Percentiles rank a stretch among this genome's conserved stretches.
phyloP scores from a whole-genome alignment of 2,113 vertebrate genomes.

The Benitochromis conjunctus region DNA sequence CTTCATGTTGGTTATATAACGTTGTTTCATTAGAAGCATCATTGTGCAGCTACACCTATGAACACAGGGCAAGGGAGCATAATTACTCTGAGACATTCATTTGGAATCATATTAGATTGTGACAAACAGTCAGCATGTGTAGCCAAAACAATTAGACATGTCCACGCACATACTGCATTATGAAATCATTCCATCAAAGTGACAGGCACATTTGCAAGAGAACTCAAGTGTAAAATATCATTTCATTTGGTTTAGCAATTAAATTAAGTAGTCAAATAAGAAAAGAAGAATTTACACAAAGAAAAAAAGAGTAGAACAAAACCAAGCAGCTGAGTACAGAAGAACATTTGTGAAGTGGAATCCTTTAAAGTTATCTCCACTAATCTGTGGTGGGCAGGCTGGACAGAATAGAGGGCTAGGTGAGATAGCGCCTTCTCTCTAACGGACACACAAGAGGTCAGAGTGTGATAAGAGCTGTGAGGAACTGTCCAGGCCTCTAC shows the following conservation, averaged over 20 bases:
- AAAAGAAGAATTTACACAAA: not conserved
- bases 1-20: not conserved
- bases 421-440: slow-evolving; percentile 36
- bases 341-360: not conserved
- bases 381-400: slow-evolving; percentile 48
- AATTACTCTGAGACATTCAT: not conserved
- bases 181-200: not conserved
- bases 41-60: not conserved
- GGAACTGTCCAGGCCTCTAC: slow-evolving; percentile 23
- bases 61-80: not conserved
- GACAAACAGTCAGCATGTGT: not conserved
- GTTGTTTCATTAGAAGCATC: not conserved
- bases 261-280: not conserved
- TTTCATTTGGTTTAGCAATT: not conserved
- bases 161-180: not conserved
- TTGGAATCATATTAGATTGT: not conserved
- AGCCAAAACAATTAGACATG: not conserved
- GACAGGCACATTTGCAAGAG: not conserved
- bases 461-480: slow-evolving; percentile 49
- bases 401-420: not conserved
- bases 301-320: too few relatives aligned
- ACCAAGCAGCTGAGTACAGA: too few relatives aligned
- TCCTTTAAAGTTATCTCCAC: not conserved
- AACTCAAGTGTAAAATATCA: not conserved
- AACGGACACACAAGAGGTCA: slow-evolving; percentile 51